Conservation (phyloP, 1,140 invertebrate species). For the Brevipalpus yothersi region DNA sequence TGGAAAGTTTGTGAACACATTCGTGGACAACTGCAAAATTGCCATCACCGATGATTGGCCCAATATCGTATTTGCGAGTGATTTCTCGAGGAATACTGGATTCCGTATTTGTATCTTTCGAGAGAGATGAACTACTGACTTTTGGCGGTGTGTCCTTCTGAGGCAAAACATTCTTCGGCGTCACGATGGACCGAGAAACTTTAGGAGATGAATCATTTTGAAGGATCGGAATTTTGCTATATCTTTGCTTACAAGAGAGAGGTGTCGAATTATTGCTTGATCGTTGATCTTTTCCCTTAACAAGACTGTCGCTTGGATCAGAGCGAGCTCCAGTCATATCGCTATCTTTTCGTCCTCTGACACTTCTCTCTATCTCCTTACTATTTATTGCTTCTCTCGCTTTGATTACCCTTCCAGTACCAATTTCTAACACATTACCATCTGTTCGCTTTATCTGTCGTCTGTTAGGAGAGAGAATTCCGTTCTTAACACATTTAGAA, state of each 20-base stretch:
- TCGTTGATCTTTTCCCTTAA: not conserved
- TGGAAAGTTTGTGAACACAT: slow-evolving; percentile 38
- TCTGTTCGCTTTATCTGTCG: too few species aligned
- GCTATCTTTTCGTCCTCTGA: not conserved
- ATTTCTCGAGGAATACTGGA: not conserved
- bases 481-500: too few species aligned
- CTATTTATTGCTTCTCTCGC: not conserved
- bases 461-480: too few species aligned
- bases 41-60: slow-evolving; percentile 51
- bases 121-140: not conserved
- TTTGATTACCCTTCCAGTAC: not conserved
- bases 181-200: too few species aligned
- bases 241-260: too few species aligned
- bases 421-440: too few species aligned
- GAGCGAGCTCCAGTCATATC: not conserved
- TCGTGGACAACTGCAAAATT: slow-evolving; percentile 76
- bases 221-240: too few species aligned
- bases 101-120: not conserved
- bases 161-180: too few species aligned
- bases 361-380: not conserved
- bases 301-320: not conserved
- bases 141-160: too few species aligned
- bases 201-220: too few species aligned
- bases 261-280: not conserved
- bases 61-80: slow-evolving; percentile 25